Evolutionary conservation across 2,888 invertebrate genomes (phyloP), one percentile per base, ranked within the genome.

Genomic region (Scaeva pyrastri): DNA sequence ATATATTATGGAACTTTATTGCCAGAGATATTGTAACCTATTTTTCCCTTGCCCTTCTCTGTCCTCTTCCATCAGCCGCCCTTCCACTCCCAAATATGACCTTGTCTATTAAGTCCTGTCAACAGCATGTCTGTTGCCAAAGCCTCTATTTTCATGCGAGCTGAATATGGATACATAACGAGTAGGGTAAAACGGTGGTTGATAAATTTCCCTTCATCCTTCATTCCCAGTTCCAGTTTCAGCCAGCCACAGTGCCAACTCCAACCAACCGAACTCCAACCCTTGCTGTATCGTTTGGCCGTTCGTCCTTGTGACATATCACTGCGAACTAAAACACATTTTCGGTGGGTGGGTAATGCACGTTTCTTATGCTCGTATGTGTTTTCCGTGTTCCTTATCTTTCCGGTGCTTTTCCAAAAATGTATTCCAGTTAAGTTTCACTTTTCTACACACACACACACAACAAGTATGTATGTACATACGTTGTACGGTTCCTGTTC

Each of bases 1-100:
- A 31, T 31, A 31, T 73, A 70, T 74, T 62, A 78, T 78, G 68
- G 21, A 52, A 56, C 55, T 70, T 74, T 78, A 83, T 74, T 75
- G 64, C 21, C 64, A 8, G 56, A 56, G 45, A 41, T 81, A 64
- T 71, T 58, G 50, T 75, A 74, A 84, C 79, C 84, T 79, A 70
- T 75, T 84, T 79, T 31, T n/a, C 14, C 31, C 31, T 19, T 21
- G 45, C 11, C 19, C 23, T 14, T 23, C 21, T 16, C 62, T 55
- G 43, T 56, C 66, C 41, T 2, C 26, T 41, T 39, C 45, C 31
- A 31, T 31, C 31, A 45, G 19, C 45, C 50, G 8, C 31, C 12
- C 50, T 16, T 31, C n/a, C 11, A n/a, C 26, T 43, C n/a, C 12
- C 16, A 31, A 1, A 31, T 39, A n/a, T 60, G 60, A 41, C 76